Evolutionary conservation across 2,888 invertebrate genomes (phyloP), one percentile per base, ranked within the genome.

Genomic region (Herminia tarsipennalis): DNA sequence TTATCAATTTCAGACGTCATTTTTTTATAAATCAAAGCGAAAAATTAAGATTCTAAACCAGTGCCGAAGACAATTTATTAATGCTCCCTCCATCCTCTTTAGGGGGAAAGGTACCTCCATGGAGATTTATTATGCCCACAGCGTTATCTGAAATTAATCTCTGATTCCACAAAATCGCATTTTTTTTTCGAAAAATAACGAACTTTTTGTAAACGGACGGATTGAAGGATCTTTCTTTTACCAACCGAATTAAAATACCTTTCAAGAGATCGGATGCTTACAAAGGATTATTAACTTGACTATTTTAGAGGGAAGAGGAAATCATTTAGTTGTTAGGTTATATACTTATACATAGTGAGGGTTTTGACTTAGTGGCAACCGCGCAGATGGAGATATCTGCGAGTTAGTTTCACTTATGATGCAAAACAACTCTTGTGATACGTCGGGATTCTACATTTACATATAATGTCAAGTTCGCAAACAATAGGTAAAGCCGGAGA

Each of bases 111-210:
- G 40, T 14, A 35, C 42, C 33, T 55, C 52, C 42, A 46, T 49
- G 17, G 36, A 54, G 62, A 68, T 68, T 66, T 64, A 70, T 66
- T 56, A 64, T 62, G 52, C 44, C 39, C 50, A 53, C 53, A 56
- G 51, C 56, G 57, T 64, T 73, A 73, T 73, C 73, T 70, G 37
- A 70, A 72, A 70, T 73, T 65, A 73, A 73, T 66, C 68, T 65
- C 49, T 40, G 56, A 64, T 59, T 66, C 60, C 39, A 62, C 37
- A 49, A 47, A 49, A 66, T 38, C 54, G 24, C 32, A 51, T 58
- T 61, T 58, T 64, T 58, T 58, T 30, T n/a, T n/a, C n/a, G 9
- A 36, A 38, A 37, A 40, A 39, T n/a, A 5, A 27, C 9, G 14
- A n/a, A 1, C 12, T 21, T 20, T 25, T 20, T 3, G 6, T 17